A percentile compares a stretch with the other conserved stretches of the same genome.
Conservation (phyloP, 2,113 vertebrate species). For the Vimba vimba region DNA sequence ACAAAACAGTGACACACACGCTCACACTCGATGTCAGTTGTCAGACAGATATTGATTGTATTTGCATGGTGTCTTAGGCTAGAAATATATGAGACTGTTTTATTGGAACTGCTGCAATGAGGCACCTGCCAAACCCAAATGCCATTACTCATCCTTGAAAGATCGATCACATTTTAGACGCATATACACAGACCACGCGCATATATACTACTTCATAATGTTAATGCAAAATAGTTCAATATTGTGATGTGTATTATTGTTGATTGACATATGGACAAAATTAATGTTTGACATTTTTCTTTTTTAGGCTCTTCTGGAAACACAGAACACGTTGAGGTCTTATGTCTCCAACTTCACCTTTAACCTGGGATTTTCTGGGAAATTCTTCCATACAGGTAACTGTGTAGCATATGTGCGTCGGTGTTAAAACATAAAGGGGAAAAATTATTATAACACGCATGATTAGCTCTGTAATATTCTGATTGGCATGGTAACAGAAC, state of each 20-base stretch:
- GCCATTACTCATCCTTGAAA: conserved; percentile 51
- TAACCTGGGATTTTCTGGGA: conserved; percentile 78
- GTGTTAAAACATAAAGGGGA: neutral
- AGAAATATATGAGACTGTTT: conserved; percentile 54
- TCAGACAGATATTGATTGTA: conserved; percentile 55
- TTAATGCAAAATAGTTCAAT: conserved; percentile 5
- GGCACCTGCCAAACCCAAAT: conserved; percentile 55
- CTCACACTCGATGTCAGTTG: conserved; percentile 48
- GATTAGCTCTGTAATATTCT: conserved; percentile 37
- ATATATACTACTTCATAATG: neutral
- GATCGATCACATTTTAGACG: conserved; percentile 49
- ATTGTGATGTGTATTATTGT: neutral
- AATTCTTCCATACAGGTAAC: conserved; percentile 79
- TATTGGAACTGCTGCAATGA: conserved; percentile 44
- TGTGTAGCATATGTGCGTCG: neutral
- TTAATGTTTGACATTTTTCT: conserved; percentile 37
- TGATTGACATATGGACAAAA: neutral
- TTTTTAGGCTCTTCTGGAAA: conserved; percentile 74
- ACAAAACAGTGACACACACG: conserved; percentile 48
- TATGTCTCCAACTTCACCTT: conserved; percentile 79
- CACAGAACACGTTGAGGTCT: conserved; percentile 74
- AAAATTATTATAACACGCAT: conserved; percentile 22
- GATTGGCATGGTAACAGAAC: conserved; percentile 48
- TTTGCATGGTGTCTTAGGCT: conserved; percentile 54
- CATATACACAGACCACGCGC: conserved; percentile 35